Evolutionary conservation across 2,888 invertebrate species (phyloP).

Genomic region (Temnothorax rugatulus): DNA sequence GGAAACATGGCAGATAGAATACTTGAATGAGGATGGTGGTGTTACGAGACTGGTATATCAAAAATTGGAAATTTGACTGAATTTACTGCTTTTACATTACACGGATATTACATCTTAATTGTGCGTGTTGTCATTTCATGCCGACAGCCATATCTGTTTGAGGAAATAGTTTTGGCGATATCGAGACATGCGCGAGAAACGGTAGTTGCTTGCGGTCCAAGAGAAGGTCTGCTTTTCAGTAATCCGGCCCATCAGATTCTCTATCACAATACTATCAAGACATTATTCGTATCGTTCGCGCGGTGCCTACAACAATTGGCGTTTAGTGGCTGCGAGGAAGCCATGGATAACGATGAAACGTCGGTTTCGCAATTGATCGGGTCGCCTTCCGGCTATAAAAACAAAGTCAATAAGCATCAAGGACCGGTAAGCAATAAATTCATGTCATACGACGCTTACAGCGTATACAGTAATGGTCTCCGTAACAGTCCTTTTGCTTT

Average conservation of each 20-base stretch:
- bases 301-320: conserved; percentile 92
- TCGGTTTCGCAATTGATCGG: conserved; percentile 90
- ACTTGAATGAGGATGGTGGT: conserved; percentile 94
- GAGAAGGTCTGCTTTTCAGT: conserved; percentile 89
- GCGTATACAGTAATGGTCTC: too few species aligned
- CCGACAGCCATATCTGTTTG: conserved; percentile 90
- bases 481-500: neutral
- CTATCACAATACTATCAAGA: conserved; percentile 82
- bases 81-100: neutral
- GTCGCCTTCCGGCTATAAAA: conserved; percentile 87
- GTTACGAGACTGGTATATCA: conserved; percentile 92
- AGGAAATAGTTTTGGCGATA: conserved; percentile 91
- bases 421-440: conserved; percentile 78
- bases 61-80: conserved; percentile 15
- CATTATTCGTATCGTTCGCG: conserved; percentile 82
- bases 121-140: conserved; percentile 3
- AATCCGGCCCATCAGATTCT: conserved; percentile 85
- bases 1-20: conserved; percentile 96
- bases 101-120: neutral
- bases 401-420: conserved; percentile 80
- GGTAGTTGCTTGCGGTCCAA: conserved; percentile 90
- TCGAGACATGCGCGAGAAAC: conserved; percentile 91
- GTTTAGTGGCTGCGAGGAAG: conserved; percentile 90
- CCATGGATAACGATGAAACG: conserved; percentile 87
- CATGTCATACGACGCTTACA: neutral